Evolutionary conservation across 2,888 invertebrate genomes (phyloP), one percentile per base, ranked within the genome.

Genomic region (Lepetodrilus schrolli): DNA sequence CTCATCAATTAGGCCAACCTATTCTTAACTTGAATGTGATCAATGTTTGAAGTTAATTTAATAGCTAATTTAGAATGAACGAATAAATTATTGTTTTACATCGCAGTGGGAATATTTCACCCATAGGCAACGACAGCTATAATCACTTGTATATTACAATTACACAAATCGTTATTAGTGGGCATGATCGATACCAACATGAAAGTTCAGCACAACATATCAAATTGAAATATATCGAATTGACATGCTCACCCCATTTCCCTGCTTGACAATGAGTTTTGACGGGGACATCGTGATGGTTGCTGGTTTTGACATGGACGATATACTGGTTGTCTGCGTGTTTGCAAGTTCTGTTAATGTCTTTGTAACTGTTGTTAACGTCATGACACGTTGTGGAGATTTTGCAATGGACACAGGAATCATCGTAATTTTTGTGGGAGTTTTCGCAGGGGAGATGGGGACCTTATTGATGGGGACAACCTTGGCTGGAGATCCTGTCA

Each of bases 311-410:
- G 79, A 23, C 10, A 47, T 73, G 1, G 77, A 72, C 2, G 76
- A 72, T 21, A 77, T 78, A 38, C 74, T 50, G n/a, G 78, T 70
- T 7, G 75, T 72, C 4, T 78, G 76, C 10, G 75, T 76, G 66
- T 66, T 76, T 36, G 74, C 72, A 23, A 77, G 50, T 10, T 79
- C 71, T 50, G 69, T 76, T 13, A 78, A 58, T 30, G 80, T 82
- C 69, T 82, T 81, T 65, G 80, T 78, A 72, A 85, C 75, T 17
- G 80, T 43, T 26, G 80, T 78, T 36, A 83, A 83, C 50, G 83
- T 80, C 20, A 81, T 79, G 51, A 95, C 93, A 91, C 94, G 94
- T 36, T 94, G 92, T 0, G 94, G 94, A 13, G 94, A 93, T 90
- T 95, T 94, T 7, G 93, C 90, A 1, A 92, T 88, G 13, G 91